Conservation (phyloP, 2,797 vertebrate genomes). For the Vipera ursinii region DNA sequence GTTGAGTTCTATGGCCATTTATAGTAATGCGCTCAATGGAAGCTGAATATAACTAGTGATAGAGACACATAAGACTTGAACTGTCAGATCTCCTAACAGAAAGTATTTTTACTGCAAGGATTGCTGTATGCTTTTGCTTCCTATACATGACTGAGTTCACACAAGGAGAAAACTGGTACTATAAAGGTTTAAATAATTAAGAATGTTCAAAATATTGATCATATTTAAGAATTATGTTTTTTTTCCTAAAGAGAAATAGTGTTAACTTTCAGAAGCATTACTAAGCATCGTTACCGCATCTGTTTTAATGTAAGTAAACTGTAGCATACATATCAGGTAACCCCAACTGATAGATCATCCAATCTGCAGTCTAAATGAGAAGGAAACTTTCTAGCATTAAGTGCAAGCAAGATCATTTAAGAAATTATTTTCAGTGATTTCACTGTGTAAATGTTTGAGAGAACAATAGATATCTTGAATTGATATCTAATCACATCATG, state of each 20-base stretch:
- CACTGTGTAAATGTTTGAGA: neutral
- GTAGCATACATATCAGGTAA: neutral
- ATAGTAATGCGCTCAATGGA: slow-evolving; percentile 59
- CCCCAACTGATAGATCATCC: neutral
- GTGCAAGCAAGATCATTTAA: neutral
- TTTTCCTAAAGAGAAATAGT: neutral
- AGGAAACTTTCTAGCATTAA: neutral
- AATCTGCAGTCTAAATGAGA: neutral
- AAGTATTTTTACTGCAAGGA: slow-evolving; percentile 56
- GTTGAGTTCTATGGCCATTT: slow-evolving; percentile 57
- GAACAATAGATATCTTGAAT: neutral
- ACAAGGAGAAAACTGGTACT: slow-evolving; percentile 46
- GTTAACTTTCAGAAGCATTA: neutral
- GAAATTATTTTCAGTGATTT: neutral
- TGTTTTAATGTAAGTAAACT: slow-evolving; percentile 17
- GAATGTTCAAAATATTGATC: neutral
- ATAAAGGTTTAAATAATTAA: neutral
- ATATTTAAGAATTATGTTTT: neutral
- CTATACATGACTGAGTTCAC: slow-evolving; percentile 53
- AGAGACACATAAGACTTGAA: slow-evolving; percentile 54
- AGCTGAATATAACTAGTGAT: slow-evolving; percentile 54
- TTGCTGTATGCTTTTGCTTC: slow-evolving; percentile 48
- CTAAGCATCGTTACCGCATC: neutral
- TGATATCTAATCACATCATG: neutral
- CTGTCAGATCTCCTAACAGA: slow-evolving; percentile 45